A percentile compares a stretch with the other conserved stretches of the same genome.
Conservation (phyloP, 2,888 invertebrate genomes). For the Nebria salina region DNA sequence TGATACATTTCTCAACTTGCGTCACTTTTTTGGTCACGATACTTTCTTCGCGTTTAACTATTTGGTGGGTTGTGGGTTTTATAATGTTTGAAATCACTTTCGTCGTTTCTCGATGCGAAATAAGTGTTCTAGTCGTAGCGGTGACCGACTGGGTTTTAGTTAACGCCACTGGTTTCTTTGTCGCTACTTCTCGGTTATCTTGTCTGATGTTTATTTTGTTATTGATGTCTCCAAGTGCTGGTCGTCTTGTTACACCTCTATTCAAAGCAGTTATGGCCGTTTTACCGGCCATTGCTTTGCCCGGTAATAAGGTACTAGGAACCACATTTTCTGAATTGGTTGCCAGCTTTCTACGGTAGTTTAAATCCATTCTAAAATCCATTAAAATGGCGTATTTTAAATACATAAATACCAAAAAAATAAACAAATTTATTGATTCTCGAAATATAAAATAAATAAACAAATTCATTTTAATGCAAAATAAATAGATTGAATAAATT, state of each 20-base stretch:
- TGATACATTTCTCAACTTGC: neutral
- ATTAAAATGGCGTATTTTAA: neutral
- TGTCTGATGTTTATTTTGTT: slow-evolving; percentile 50
- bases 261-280: slow-evolving; percentile 45
- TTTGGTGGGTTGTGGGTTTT: slow-evolving; percentile 29
- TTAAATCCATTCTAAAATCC: slow-evolving; percentile 51
- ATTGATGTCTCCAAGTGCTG: slow-evolving; percentile 54
- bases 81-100: slow-evolving; percentile 46
- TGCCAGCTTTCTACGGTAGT: slow-evolving; percentile 45
- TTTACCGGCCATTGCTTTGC: slow-evolving; percentile 48
- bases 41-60: slow-evolving; percentile 48
- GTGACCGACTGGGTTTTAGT: slow-evolving; percentile 25
- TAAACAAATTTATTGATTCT: no score
- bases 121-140: slow-evolving; percentile 23
- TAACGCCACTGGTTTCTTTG: slow-evolving; percentile 43
- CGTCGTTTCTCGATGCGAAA: slow-evolving; percentile 38
- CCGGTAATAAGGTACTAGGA: slow-evolving; percentile 50
- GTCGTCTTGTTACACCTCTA: slow-evolving; percentile 48
- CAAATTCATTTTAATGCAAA: no score
- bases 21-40: neutral
- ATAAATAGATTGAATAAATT: no score
- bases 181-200: slow-evolving; percentile 19
- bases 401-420: no score
- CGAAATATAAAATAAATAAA: no score
- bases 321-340: slow-evolving; percentile 31